Evolutionary conservation across 2,113 vertebrate species (phyloP).

Genomic region (Forbesichthys papilliferus): DNA sequence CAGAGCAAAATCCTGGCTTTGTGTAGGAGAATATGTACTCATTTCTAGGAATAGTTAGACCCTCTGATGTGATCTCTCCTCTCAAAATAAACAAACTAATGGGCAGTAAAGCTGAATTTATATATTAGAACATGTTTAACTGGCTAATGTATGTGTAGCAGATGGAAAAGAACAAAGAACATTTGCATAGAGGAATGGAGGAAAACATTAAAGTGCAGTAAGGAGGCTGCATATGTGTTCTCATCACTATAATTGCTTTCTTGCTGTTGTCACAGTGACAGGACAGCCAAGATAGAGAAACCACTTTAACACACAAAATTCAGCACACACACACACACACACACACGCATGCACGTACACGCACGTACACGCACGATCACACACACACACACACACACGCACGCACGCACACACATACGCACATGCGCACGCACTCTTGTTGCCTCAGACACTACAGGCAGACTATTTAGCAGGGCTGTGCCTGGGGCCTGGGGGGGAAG

Average conservation of each 20-base stretch:
- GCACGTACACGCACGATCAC: constrained; percentile 3
- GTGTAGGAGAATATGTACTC: constrained; percentile 18
- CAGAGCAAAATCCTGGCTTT: constrained; percentile 3
- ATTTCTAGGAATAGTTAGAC: no score
- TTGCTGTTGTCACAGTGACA: constrained; percentile 63
- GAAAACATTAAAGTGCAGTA: constrained; percentile 55
- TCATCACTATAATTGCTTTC: constrained; percentile 72
- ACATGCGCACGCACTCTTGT: not conserved
- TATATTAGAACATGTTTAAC: constrained; percentile 5
- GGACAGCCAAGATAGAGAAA: constrained; percentile 54
- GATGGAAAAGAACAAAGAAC: constrained; percentile 21
- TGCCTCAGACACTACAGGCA: not conserved
- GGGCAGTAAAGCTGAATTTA: constrained; percentile 16
- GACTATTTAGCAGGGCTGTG: not conserved
- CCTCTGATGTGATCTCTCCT: no score
- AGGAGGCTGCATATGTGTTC: constrained; percentile 62
- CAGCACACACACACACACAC: not conserved
- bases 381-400: not conserved
- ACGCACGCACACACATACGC: not conserved
- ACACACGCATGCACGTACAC: not conserved
- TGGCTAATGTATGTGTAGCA: constrained; percentile 38
- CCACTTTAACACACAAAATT: constrained; percentile 23
- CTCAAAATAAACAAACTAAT: constrained; percentile 19
- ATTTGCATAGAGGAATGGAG: constrained; percentile 51
- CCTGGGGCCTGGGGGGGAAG: no score